These are phyloP conservation scores for Notospermus geniculatus DNA, from an alignment of 1,140 invertebrate species.

Conservation along the genomic window DNA sequence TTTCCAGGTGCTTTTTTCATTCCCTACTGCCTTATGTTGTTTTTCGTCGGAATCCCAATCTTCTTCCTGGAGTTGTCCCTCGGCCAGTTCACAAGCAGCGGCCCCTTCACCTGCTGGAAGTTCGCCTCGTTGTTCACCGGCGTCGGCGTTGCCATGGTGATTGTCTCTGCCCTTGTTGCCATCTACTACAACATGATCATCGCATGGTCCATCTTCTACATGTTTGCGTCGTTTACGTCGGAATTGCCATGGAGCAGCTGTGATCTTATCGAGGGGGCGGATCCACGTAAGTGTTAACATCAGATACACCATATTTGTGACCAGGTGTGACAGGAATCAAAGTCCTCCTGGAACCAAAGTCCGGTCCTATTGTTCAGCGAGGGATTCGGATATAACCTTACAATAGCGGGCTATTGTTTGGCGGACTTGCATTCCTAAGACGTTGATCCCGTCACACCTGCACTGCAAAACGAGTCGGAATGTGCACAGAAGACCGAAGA, in stretches of 20 bases:
- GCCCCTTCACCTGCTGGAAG: conserved; percentile 77
- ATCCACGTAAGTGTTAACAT: too few species aligned
- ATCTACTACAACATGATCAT: conserved; percentile 59
- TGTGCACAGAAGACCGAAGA: too few species aligned
- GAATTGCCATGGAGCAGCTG: conserved; percentile 50
- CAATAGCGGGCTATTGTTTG: too few species aligned
- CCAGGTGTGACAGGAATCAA: too few species aligned
- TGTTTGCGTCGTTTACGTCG: conserved; percentile 49
- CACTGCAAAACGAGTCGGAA: too few species aligned
- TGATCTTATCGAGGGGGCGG: conserved; percentile 7
- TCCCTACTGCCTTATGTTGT: conserved; percentile 64
- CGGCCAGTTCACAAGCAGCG: conserved; percentile 75
- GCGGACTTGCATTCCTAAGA: too few species aligned
- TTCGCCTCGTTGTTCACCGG: conserved; percentile 77
- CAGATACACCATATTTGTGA: too few species aligned
- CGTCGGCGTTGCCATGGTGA: conserved; percentile 72
- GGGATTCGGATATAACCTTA: too few species aligned
- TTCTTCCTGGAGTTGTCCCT: conserved; percentile 74
- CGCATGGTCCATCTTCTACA: conserved; percentile 53
- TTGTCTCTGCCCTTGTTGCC: conserved; percentile 47
- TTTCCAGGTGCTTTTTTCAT: conserved; percentile 69
- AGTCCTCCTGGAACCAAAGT: too few species aligned
- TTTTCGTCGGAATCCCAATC: conserved; percentile 69
- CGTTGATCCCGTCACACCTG: too few species aligned
- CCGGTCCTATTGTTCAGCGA: too few species aligned